phyloP scores from a whole-genome alignment of 2,797 vertebrate genomes.

The Ctenopoma multispine region DNA sequence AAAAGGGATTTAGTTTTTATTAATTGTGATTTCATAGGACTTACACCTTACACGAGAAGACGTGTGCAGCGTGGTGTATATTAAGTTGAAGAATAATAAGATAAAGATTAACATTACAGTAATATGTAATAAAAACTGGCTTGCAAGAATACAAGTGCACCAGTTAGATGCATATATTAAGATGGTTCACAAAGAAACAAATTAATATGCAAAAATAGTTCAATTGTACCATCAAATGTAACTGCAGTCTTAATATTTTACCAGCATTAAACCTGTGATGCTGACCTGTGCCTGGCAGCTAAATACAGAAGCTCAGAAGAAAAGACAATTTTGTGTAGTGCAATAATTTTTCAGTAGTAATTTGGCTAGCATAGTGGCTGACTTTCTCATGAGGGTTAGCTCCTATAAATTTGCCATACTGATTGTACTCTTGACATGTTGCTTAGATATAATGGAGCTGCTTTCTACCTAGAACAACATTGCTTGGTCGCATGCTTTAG shows the following conservation, averaged over 20 bases:
- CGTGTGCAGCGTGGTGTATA: no score
- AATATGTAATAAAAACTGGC: no score
- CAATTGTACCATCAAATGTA: no score
- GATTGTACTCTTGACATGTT: conserved; percentile 48
- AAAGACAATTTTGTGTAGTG: conserved; percentile 40
- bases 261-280: conserved; percentile 1
- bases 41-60: no score
- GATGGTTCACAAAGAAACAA: no score
- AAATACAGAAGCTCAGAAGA: conserved; percentile 32
- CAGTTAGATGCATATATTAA: no score
- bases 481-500: conserved; percentile 17
- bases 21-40: no score
- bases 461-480: conserved; percentile 23
- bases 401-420: conserved; percentile 45
- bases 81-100: no score
- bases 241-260: conserved; percentile 12
- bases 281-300: conserved; percentile 20
- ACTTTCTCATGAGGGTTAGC: conserved; percentile 38
- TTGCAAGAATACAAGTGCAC: no score
- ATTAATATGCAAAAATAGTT: no score
- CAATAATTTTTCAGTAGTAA: conserved; percentile 44
- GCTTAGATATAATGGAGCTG: conserved; percentile 36
- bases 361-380: conserved; percentile 23
- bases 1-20: no score
- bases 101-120: no score